A percentile compares a stretch with the other conserved stretches of the same genome.
These are phyloP conservation scores for chimpanzee (Pan troglodytes) DNA, from an alignment of 2,113 vertebrate genomes.

Conservation along the genomic window NHGRI_mPanTro3-v2.1_pri NC_072398.2:113479501-113480000, in stretches of 20 bases:
- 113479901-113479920: neutral
- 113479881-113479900: slow-evolving; percentile 39
- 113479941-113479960: neutral
- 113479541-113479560: neutral
- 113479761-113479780: slow-evolving; percentile 59
- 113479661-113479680: neutral
- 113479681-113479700: accelerated
- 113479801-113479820: slow-evolving; percentile 60
- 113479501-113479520: neutral
- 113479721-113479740: slow-evolving; percentile 18
- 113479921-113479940: neutral
- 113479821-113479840: slow-evolving; percentile 66
- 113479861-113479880: slow-evolving; percentile 63
- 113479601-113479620: slow-evolving; percentile 21
- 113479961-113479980: neutral
- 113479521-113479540: neutral
- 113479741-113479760: slow-evolving; percentile 46
- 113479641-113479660: neutral
- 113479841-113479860: slow-evolving; percentile 73
- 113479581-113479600: neutral
- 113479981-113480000: neutral
- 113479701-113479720: slow-evolving; percentile 51
- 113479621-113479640: neutral
- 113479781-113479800: slow-evolving; percentile 72
- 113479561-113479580: neutral